Percentiles rank a stretch among this genome's conserved stretches.
These are phyloP conservation scores for Drosophila sucinea DNA, from an alignment of 1,140 invertebrate genomes.

Conservation along the genomic window DNA sequence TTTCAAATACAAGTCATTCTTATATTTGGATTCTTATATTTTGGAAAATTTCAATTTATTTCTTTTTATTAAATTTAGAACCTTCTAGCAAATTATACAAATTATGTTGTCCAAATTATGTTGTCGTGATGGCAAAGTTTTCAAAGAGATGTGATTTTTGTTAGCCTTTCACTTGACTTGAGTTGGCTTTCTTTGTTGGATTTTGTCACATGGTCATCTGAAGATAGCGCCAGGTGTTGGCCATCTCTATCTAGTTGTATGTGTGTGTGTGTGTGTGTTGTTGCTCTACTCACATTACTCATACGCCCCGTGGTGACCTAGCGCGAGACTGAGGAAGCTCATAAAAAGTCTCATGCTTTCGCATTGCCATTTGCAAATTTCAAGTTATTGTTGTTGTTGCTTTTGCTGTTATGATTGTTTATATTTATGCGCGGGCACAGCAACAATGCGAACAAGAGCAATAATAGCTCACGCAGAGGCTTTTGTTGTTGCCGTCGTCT, in stretches of 20 bases:
- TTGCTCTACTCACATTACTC: constrained; percentile 47
- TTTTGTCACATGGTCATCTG: neutral
- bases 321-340: constrained; percentile 22
- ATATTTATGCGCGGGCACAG: constrained; percentile 67
- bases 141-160: too few species aligned
- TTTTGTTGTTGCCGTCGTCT: constrained; percentile 36
- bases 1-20: too few species aligned
- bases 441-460: constrained; percentile 37
- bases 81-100: too few species aligned
- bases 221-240: neutral
- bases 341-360: constrained; percentile 32
- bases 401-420: constrained; percentile 36
- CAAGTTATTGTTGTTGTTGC: constrained; percentile 40
- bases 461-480: constrained; percentile 56
- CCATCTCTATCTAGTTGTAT: constrained; percentile 14
- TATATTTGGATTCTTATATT: too few species aligned
- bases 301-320: constrained; percentile 60
- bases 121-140: too few species aligned
- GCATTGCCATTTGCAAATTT: constrained; percentile 57
- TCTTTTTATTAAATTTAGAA: too few species aligned
- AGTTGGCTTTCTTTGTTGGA: too few species aligned
- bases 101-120: too few species aligned
- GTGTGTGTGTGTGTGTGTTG: neutral
- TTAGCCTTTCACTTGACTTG: too few species aligned
- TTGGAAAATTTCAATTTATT: too few species aligned